Conservation (phyloP, 2,797 vertebrate genomes). For the Nyctibius grandis region DNA sequence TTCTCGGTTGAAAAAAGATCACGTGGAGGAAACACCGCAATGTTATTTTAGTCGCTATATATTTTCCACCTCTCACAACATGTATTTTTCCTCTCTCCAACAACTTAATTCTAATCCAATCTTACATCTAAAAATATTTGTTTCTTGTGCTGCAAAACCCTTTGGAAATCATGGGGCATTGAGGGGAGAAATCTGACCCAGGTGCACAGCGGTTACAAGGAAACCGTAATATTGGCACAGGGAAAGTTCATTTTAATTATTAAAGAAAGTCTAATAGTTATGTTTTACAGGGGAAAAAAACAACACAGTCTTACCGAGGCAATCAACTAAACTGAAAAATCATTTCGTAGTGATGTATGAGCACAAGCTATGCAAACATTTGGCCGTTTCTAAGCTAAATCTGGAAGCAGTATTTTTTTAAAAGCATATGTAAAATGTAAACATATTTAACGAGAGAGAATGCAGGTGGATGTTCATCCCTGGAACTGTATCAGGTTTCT, state of each 20-base stretch:
- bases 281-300: neutral
- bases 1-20: neutral
- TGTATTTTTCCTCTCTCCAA: neutral
- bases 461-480: conserved; percentile 12
- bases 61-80: neutral
- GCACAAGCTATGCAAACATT: neutral
- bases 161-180: neutral
- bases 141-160: neutral
- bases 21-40: neutral
- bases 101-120: neutral
- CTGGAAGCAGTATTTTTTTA: neutral
- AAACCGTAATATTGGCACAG: neutral
- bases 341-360: neutral
- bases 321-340: conserved; percentile 3
- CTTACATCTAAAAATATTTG: neutral
- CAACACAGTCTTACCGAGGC: neutral
- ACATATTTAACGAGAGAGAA: neutral
- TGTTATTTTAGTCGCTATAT: neutral
- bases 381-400: neutral
- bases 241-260: neutral
- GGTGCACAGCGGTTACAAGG: neutral
- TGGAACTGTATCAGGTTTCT: neutral
- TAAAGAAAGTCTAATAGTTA: neutral
- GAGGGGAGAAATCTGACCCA: conserved; percentile 30
- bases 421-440: conserved; percentile 4